Conservation (phyloP, 2,888 invertebrate genomes). For the Anagyrus pseudococci region DNA sequence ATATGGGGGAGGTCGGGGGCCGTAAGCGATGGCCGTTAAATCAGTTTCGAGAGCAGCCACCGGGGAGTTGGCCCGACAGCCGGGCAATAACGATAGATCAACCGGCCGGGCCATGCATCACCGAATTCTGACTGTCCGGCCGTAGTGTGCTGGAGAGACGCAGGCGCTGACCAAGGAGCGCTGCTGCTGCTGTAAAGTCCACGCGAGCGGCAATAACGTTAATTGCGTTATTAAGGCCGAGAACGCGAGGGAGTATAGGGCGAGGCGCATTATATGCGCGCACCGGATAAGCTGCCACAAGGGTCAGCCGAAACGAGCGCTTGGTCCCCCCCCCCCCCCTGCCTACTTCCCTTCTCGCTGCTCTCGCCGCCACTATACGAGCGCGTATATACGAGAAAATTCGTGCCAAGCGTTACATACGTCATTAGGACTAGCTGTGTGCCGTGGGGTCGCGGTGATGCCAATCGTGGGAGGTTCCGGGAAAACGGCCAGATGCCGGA, state of each 20-base stretch:
- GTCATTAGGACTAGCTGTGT: constrained; percentile 54
- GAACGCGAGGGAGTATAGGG: constrained; percentile 35
- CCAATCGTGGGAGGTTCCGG: constrained; percentile 46
- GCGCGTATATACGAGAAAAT: constrained; percentile 44
- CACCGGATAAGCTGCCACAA: no score
- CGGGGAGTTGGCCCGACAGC: neutral
- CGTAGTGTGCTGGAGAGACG: neutral
- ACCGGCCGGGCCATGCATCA: constrained; percentile 29
- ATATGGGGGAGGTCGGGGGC: neutral
- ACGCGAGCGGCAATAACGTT: constrained; percentile 54
- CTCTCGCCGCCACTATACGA: constrained; percentile 48
- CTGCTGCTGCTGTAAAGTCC: constrained; percentile 20
- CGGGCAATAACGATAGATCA: constrained; percentile 35
- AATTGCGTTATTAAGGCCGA: constrained; percentile 58
- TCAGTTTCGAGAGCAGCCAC: constrained; percentile 25
- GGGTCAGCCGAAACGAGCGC: constrained; percentile 29
- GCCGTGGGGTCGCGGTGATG: constrained; percentile 4
- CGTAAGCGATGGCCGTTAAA: constrained; percentile 28
- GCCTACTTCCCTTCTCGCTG: no score
- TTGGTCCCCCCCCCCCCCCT: no score
- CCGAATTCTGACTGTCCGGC: constrained; percentile 23
- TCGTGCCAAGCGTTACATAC: constrained; percentile 52
- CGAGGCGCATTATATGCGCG: constrained; percentile 40
- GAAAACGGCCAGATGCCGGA: constrained; percentile 55
- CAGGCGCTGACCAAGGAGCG: neutral